These are phyloP conservation scores for Xiphophorus maculatus DNA, from an alignment of 2,113 vertebrate species.

Conservation along the genomic window DNA sequence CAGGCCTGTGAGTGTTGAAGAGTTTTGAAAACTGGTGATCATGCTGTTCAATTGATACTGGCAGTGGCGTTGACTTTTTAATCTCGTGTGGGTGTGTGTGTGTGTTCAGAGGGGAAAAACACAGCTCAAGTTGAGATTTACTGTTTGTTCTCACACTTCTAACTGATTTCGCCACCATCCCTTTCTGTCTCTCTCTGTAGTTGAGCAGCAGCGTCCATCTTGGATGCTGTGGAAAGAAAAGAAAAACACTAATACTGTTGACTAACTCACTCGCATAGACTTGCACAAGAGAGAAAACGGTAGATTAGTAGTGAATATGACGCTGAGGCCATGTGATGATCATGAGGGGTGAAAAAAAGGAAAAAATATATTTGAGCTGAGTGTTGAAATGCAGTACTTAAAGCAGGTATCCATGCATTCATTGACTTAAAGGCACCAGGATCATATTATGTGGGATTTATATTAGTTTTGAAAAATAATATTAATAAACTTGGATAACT, in stretches of 20 bases:
- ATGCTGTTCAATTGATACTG: slow-evolving; percentile 58
- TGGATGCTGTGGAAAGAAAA: slow-evolving; percentile 88
- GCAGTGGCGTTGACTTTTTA: slow-evolving; percentile 40
- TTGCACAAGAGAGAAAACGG: slow-evolving; percentile 89
- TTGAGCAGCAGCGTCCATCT: slow-evolving; percentile 68
- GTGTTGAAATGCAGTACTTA: slow-evolving; percentile 90
- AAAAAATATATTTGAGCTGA: slow-evolving; percentile 82
- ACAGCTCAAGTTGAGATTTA: slow-evolving; percentile 54
- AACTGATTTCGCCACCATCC: slow-evolving; percentile 44
- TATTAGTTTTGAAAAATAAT: slow-evolving; percentile 93
- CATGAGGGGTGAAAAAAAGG: slow-evolving; percentile 57
- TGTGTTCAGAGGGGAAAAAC: slow-evolving; percentile 58
- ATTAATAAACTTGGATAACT: slow-evolving; percentile 99
- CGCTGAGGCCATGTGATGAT: slow-evolving; percentile 83
- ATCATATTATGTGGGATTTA: slow-evolving; percentile 89
- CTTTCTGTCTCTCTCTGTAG: slow-evolving; percentile 70
- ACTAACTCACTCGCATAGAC: slow-evolving; percentile 94
- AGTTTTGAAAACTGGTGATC: slow-evolving; percentile 55
- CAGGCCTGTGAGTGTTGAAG: slow-evolving; percentile 53
- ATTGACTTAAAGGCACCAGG: slow-evolving; percentile 88
- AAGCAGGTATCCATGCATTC: slow-evolving; percentile 90
- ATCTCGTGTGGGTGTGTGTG: slow-evolving; percentile 35
- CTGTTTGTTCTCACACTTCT: slow-evolving; percentile 54
- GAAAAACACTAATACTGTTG: slow-evolving; percentile 93
- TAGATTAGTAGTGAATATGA: slow-evolving; percentile 84